Base-by-base conservation (phyloP, 2,888 invertebrate genomes). In the Synergus japonicus region DNA sequence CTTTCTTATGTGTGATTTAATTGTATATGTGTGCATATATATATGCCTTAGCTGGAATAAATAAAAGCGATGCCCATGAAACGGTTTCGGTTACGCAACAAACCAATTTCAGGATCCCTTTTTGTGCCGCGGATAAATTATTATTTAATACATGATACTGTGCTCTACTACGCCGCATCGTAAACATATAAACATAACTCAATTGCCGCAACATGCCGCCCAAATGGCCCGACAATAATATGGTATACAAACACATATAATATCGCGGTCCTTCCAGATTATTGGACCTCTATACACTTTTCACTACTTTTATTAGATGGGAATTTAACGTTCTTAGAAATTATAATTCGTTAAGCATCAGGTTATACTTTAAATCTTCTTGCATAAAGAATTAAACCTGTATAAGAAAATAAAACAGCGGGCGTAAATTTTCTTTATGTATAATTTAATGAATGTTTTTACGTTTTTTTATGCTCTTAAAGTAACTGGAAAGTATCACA, bases 111-210 rank as follows among this genome's bases (percentile, higher is more conserved):
- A 44, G 73, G 54, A 73, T 73, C 54, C n/a, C 46, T 46, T 54
- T 73, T 73, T 73, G 37, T 54, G 54, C 29, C 37, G 8, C 37
- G 73, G 54, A 37, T 73, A 73, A 73, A 73, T 73, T 54, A 73
- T 73, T 73, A 54, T 73, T 73, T 73, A 73, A 73, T 54, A 54
- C 41, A 54, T 54, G 15, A 37, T 73, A 10, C 54, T n/a, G 9
- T 37, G 54, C 37, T 73, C 29, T 49, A 54, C n/a, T 73, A 15
- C 54, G 29, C 54, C 49, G 73, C 54, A 54, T 54, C 73, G 37
- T 73, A 73, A 73, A 73, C 37, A 69, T 69, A n/a, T n/a, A n/a
- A 73, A 54, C 37, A 73, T 54, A 49, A 73, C 49, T 54, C 73
- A 29, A 73, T n/a, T 73, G 73, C 49, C 49, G 54, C 15, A 73